A percentile compares a stretch with the other conserved stretches of the same genome.
Conservation (phyloP, 1,140 invertebrate genomes). For the Drosophila lacteicornis region DNA sequence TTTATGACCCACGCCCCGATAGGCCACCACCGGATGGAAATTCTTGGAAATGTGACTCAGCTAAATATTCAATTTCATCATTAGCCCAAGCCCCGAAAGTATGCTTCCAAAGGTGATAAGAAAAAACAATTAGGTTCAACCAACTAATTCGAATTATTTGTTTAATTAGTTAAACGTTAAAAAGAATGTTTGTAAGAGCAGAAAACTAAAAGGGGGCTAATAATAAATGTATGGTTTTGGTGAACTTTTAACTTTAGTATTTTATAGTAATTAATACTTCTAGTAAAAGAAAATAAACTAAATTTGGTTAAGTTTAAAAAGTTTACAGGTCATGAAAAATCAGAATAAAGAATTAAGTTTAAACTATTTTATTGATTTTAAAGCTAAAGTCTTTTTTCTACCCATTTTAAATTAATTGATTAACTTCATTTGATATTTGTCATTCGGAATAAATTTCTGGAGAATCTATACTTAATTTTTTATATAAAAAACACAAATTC, state of each 20-base stretch:
- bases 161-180: neutral
- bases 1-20: conserved; percentile 49
- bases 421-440: too few relatives aligned
- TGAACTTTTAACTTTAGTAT: too few relatives aligned
- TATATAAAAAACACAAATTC: neutral
- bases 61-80: conserved; percentile 35
- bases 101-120: conserved; percentile 3
- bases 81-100: conserved; percentile 26
- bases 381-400: too few relatives aligned
- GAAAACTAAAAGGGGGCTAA: too few relatives aligned
- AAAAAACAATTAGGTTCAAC: neutral
- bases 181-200: neutral
- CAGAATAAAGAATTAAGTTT: too few relatives aligned
- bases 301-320: too few relatives aligned
- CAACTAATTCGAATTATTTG: neutral
- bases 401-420: too few relatives aligned
- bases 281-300: too few relatives aligned
- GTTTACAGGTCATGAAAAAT: too few relatives aligned
- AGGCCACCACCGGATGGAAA: conserved; percentile 10
- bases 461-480: too few relatives aligned
- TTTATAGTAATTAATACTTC: neutral
- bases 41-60: conserved; percentile 48
- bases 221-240: neutral
- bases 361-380: too few relatives aligned
- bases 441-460: too few relatives aligned